phyloP scores from a whole-genome alignment of 2,797 vertebrate species.

The Synanceia verrucosa region DNA sequence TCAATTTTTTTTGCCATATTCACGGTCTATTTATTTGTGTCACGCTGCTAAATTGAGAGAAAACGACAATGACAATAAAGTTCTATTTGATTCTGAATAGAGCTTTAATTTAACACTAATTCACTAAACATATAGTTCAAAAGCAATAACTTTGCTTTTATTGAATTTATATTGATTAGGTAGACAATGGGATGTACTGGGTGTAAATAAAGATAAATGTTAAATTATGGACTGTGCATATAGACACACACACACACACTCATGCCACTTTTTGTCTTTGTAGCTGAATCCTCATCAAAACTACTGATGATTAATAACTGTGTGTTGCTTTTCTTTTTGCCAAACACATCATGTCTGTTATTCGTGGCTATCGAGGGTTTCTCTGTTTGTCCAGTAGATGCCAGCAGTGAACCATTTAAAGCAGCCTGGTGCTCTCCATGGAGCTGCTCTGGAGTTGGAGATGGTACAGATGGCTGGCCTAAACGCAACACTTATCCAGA shows the following conservation, averaged over 20 bases:
- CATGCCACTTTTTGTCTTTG: constrained; percentile 9
- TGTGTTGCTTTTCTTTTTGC: background rate
- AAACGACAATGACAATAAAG: no score
- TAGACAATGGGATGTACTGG: background rate
- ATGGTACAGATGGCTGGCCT: constrained; percentile 81
- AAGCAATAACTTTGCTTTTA: background rate
- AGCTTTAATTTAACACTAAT: background rate
- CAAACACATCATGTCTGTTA: constrained; percentile 24
- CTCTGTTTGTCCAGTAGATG: constrained; percentile 77
- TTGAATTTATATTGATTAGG: background rate
- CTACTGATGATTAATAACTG: background rate
- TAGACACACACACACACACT: no score
- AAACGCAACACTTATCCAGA: constrained; percentile 81
- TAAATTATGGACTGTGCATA: background rate
- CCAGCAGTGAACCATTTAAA: constrained; percentile 79
- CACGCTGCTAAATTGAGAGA: no score
- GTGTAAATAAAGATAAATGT: background rate
- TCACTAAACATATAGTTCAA: background rate
- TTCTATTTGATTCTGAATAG: no score
- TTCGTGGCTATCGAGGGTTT: constrained; percentile 29
- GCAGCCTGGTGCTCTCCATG: constrained; percentile 41
- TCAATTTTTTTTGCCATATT: no score
- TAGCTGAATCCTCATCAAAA: constrained; percentile 12
- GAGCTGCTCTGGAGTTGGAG: constrained; percentile 76
- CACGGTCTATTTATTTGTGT: no score